Evolutionary conservation across 2,888 invertebrate species (phyloP).

Genomic region (Lasiommata megera): DNA sequence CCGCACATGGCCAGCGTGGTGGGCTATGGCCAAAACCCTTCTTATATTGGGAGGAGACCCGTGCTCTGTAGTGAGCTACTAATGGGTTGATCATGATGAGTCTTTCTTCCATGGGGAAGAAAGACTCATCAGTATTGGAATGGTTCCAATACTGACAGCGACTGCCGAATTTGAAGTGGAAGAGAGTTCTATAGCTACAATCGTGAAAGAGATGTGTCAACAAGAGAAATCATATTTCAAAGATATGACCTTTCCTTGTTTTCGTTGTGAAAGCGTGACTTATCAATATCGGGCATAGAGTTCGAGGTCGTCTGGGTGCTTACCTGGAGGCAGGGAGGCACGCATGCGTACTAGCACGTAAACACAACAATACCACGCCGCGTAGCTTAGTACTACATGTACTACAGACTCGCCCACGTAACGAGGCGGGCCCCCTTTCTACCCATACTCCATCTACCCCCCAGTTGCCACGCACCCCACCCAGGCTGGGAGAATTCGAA

Average conservation of each 20-base stretch:
- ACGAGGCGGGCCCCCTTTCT: conserved; percentile 40
- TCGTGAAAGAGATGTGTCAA: conserved; percentile 2
- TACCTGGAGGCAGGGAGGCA: conserved; percentile 37
- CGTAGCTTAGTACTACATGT: conserved; percentile 71
- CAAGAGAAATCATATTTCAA: conserved; percentile 8
- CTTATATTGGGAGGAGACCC: too few species aligned
- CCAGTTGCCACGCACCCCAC: conserved; percentile 62
- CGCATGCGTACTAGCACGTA: conserved; percentile 71
- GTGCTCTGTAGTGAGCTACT: too few species aligned
- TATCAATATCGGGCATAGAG: conserved; percentile 46
- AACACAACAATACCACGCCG: conserved; percentile 74
- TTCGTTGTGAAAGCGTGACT: conserved; percentile 30
- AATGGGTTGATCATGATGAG: too few species aligned
- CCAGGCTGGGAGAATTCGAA: neutral
- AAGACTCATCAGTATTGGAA: too few species aligned
- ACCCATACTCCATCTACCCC: conserved; percentile 32
- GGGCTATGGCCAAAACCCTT: too few species aligned
- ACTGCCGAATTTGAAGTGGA: too few species aligned
- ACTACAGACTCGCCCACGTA: conserved; percentile 81
- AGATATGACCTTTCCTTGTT: conserved; percentile 26
- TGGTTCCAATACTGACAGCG: too few species aligned
- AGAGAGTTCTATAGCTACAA: too few species aligned
- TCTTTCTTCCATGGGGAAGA: too few species aligned
- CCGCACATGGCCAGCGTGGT: too few species aligned
- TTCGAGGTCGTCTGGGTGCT: conserved; percentile 56